Evolutionary conservation across 2,888 invertebrate genomes (phyloP), one percentile per base, ranked within the genome.

Genomic region (Barypeithes pellucidus): DNA sequence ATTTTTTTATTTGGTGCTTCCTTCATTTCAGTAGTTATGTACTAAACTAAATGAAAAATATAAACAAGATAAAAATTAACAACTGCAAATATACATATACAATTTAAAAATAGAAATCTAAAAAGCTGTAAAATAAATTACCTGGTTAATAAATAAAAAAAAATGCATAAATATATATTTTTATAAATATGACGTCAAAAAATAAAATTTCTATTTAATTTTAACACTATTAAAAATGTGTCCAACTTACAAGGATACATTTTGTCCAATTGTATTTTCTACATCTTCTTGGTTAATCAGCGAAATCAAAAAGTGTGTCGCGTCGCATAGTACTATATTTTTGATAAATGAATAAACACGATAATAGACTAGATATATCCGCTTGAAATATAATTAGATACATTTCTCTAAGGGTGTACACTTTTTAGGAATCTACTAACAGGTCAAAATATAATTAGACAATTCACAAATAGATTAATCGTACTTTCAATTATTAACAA

Each of bases 41-140:
- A 60, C 60, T n/a, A 60, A 60, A 41, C 60, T 22, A 41, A 59
- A 59, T 9, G 22, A 41, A 60, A 43, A 60, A 60, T 43, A 60
- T 43, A 33, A 41, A 60, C 60, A 59, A 18, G 16, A 41, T 59
- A 39, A 52, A 52, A 52, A 52, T 52, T 7, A 52, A 52, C 52
- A 52, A 52, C 52, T 24, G 29, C 5, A 14, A 33, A 36, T 57
- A 57, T 52, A 52, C 14, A 52, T 29, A 52, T 18, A 57, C 24
- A 22, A 12, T 12, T 14, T 41, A 41, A 41, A 41, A 41, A 41
- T 41, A 41, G 2, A 50, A 50, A 50, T 22, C n/a, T 33, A 29
- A 16, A 57, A 33, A 29, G 1, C 3, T 16, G 16, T 16, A 57
- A 33, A 14, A 57, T 52, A 52, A 52, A 52, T 29, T 7, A 24